A percentile compares a stretch with the other conserved stretches of the same genome.
Conservation (phyloP, 2,888 invertebrate species). For the Acrobasis consociella region DNA sequence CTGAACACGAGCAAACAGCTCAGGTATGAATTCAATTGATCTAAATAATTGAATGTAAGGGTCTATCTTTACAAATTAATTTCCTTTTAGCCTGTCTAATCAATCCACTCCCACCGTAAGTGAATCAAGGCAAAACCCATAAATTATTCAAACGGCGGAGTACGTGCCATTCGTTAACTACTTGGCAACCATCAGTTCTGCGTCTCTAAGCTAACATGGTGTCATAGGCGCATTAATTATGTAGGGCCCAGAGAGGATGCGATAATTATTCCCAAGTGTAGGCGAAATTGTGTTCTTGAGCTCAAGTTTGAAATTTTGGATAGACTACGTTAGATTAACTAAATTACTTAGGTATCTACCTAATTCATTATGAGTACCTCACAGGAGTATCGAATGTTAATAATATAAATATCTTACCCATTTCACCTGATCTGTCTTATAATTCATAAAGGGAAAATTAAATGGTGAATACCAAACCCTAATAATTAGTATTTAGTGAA, state of each 20-base stretch:
- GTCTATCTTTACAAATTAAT: conserved; percentile 8
- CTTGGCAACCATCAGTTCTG: conserved; percentile 25
- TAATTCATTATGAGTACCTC: neutral
- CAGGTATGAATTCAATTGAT: neutral
- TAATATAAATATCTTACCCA: too few relatives aligned
- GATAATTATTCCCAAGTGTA: conserved; percentile 1
- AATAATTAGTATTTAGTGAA: too few relatives aligned
- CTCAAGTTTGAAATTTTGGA: neutral
- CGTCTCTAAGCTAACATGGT: conserved; percentile 21
- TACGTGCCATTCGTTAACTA: conserved; percentile 26
- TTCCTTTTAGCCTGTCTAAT: conserved; percentile 17
- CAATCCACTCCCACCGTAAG: conserved; percentile 19
- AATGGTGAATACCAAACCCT: too few relatives aligned
- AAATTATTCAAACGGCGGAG: conserved; percentile 23
- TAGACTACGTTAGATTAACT: neutral
- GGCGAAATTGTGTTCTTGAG: neutral
- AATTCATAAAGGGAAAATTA: too few relatives aligned
- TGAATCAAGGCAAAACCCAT: conserved; percentile 22
- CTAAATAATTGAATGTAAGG: neutral
- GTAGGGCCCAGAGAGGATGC: conserved; percentile 4
- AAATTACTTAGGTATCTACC: neutral
- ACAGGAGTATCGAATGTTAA: too few relatives aligned
- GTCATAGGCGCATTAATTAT: conserved; percentile 14
- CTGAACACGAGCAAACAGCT: neutral
- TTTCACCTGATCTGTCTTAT: too few relatives aligned